These are phyloP conservation scores for Himalopsyche japonica DNA, from an alignment of 2,888 invertebrate species.

Conservation along the genomic window DNA sequence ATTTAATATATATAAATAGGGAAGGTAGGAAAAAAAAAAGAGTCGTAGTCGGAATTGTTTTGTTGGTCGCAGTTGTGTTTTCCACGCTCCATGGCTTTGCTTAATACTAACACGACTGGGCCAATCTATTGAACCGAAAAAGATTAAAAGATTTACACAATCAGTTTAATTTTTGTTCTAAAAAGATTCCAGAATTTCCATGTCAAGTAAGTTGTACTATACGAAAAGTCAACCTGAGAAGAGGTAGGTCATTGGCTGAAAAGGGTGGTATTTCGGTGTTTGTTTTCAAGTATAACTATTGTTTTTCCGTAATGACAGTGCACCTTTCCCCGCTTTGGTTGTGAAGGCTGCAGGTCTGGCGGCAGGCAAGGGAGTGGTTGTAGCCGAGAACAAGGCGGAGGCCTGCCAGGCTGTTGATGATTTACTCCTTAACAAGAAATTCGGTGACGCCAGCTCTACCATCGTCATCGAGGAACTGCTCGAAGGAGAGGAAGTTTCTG, in stretches of 20 bases:
- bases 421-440: conserved; percentile 77
- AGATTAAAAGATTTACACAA: no score
- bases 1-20: no score
- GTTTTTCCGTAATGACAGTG: conserved; percentile 53
- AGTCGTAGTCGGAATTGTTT: no score
- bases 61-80: no score
- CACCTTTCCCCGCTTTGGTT: conserved; percentile 80
- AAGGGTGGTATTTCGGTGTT: conserved; percentile 34
- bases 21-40: no score
- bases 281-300: conserved; percentile 37
- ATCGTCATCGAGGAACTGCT: conserved; percentile 90
- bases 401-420: conserved; percentile 84
- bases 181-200: no score
- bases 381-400: conserved; percentile 75
- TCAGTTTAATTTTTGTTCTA: no score
- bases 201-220: no score
- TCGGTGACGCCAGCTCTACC: conserved; percentile 81
- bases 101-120: no score
- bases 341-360: conserved; percentile 96
- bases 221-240: no score
- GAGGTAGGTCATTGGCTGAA: conserved; percentile 9
- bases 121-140: no score
- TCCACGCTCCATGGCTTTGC: no score
- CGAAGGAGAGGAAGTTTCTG: conserved; percentile 92
- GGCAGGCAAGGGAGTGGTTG: conserved; percentile 96